A percentile compares a stretch with the other conserved stretches of the same genome.
Evolutionary conservation across 2,113 vertebrate species (phyloP).

Genomic region (Pogona vitticeps): DNA sequence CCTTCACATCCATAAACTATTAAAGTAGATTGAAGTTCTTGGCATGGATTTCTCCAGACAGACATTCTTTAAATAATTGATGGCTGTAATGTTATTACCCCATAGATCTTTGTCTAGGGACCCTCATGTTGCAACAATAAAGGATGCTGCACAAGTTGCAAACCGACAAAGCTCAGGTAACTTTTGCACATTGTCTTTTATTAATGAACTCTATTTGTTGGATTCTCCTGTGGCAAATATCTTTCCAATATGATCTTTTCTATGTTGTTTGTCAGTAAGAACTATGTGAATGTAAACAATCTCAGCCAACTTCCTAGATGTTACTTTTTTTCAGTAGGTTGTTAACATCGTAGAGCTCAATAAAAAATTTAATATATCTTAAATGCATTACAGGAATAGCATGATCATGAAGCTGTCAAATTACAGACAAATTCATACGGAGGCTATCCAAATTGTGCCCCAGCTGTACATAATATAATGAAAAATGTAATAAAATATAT

Average conservation of each 20-base stretch:
- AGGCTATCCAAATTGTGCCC: no score
- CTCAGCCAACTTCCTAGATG: conserved; percentile 41
- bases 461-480: no score
- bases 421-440: neutral
- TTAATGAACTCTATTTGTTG: conserved; percentile 67
- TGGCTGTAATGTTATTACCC: conserved; percentile 46
- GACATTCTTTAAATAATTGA: conserved; percentile 61
- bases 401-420: neutral
- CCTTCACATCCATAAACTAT: conserved; percentile 56
- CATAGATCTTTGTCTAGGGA: conserved; percentile 52
- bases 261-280: conserved; percentile 55
- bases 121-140: conserved; percentile 44
- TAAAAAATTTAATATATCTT: no score
- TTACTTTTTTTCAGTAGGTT: neutral
- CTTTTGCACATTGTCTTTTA: conserved; percentile 50
- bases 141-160: conserved; percentile 16
- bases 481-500: no score
- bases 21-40: conserved; percentile 73
- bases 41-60: conserved; percentile 61
- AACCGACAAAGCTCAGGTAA: conserved; percentile 48
- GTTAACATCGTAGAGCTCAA: conserved; percentile 27
- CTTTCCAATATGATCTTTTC: conserved; percentile 61
- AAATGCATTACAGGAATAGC: neutral
- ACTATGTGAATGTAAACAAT: conserved; percentile 45
- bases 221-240: conserved; percentile 68